Base-by-base conservation (phyloP, 2,888 invertebrate genomes). In the Himalopsyche japonica region DNA sequence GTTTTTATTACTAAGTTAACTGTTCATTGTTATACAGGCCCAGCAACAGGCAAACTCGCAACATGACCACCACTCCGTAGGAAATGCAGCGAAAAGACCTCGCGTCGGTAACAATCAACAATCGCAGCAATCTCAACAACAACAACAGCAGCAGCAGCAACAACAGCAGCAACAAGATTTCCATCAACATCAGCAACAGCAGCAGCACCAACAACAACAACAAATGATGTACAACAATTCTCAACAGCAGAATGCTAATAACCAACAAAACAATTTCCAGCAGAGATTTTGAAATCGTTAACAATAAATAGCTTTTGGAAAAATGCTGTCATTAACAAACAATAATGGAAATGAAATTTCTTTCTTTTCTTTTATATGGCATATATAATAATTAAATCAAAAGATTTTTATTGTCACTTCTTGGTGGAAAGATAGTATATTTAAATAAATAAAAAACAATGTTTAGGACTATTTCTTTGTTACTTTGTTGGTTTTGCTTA, bases 151-250 rank as follows among this genome's bases (percentile, higher is more conserved):
- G n/a, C 91, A 91, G 18, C 89, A 90, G 76, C 90, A 90, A 81
- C 80, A 82, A 8, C 84, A 85, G 43, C 80, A 82, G 76, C 86
- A 87, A 43, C 86, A 86, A 57, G 86, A 87, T 37, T 85, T 85
- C 79, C 87, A 87, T 79, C 86, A 86, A 37, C 84, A 92, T 34
- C 87, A 87, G 47, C 90, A 93, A 90, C 88, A 89, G 78, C 89
- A 88, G 10, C 88, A 88, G 37, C 89, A 89, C 79, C 89, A 90
- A 76, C 90, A 90, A 80, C 80, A 82, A 8, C 95, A 95, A 88
- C 95, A 95, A 89, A 95, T 95, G 93, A 95, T 95, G 94, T 94
- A 95, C 89, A 94, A 94, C 76, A 93, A 93, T 79, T 92, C 92
- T 88, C 92, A 93, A 87, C 93, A 93, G 85, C 92, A 91, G 70